A percentile compares a stretch with the other conserved stretches of the same genome.
Evolutionary conservation across 1,140 invertebrate genomes (phyloP).

Genomic region (Drosophila baimaii): DNA sequence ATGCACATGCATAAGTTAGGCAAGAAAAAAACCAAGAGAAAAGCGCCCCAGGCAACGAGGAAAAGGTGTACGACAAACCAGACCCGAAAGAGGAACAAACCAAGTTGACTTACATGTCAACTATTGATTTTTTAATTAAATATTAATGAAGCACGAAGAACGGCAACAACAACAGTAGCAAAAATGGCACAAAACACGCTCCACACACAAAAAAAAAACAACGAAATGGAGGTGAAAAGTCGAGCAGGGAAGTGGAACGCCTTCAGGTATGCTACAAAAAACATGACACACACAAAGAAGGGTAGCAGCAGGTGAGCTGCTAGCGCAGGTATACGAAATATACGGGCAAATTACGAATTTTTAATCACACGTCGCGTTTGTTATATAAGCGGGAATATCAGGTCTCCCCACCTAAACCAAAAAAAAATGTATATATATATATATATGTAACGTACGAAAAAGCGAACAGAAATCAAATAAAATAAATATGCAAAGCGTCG

Average conservation of each 20-base stretch:
- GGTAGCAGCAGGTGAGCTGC: constrained; percentile 22
- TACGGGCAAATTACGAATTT: constrained; percentile 73
- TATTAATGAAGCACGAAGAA: constrained; percentile 81
- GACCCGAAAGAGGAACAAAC: constrained; percentile 39
- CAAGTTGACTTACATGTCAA: constrained; percentile 78
- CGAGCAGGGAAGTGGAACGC: constrained; percentile 45
- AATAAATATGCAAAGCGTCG: constrained; percentile 81
- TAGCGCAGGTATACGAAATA: constrained; percentile 37
- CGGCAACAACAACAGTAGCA: constrained; percentile 18
- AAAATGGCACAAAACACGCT: constrained; percentile 61
- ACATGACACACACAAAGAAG: constrained; percentile 55
- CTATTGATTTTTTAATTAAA: constrained; percentile 84
- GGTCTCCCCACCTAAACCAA: constrained; percentile 10
- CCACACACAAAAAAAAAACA: constrained; percentile 38
- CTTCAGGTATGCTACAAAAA: constrained; percentile 48
- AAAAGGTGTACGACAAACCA: constrained; percentile 21
- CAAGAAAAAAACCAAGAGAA: constrained; percentile 28
- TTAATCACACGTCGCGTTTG: constrained; percentile 77
- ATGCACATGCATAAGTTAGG: constrained; percentile 78
- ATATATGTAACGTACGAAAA: constrained; percentile 27
- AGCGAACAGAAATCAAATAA: constrained; percentile 75
- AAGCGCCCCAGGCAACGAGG: constrained; percentile 7
- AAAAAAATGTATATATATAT: constrained; percentile 6
- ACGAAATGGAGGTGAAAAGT: constrained; percentile 7
- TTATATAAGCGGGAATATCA: constrained; percentile 58